These are phyloP conservation scores for Abrostola triplasia DNA, from an alignment of 2,888 invertebrate genomes.

Conservation along the genomic window DNA sequence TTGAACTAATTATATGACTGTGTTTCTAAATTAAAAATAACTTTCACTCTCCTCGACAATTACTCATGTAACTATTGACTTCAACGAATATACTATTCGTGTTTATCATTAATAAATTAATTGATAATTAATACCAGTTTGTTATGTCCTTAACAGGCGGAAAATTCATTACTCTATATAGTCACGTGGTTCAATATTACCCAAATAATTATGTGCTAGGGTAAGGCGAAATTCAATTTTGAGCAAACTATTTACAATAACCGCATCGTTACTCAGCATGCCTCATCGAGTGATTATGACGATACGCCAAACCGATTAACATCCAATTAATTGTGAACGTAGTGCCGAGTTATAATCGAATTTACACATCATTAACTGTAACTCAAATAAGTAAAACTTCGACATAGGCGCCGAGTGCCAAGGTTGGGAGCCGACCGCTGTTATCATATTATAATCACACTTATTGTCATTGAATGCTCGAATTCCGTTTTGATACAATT, in stretches of 20 bases:
- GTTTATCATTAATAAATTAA: neutral
- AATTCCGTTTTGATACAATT: constrained; percentile 25
- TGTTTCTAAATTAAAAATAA: no score
- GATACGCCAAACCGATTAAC: constrained; percentile 51
- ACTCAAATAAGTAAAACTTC: constrained; percentile 50
- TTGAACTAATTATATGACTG: no score
- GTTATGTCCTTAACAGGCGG: constrained; percentile 2
- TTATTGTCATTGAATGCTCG: constrained; percentile 17
- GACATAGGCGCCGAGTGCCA: constrained; percentile 7
- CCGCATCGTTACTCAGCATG: constrained; percentile 23
- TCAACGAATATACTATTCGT: neutral
- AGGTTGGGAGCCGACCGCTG: constrained; percentile 1
- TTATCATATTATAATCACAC: constrained; percentile 28
- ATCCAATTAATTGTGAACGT: constrained; percentile 50
- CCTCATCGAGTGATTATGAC: constrained; percentile 36
- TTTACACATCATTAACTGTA: constrained; percentile 43
- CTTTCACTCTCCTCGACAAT: no score
- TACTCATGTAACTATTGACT: no score
- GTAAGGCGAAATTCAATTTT: constrained; percentile 27
- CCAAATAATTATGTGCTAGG: constrained; percentile 12
- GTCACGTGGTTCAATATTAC: constrained; percentile 12
- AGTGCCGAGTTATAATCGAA: constrained; percentile 40
- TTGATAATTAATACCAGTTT: neutral
- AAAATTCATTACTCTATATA: constrained; percentile 3
- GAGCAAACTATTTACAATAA: constrained; percentile 32